Evolutionary conservation across 2,113 vertebrate genomes (phyloP).

Genomic region (Thunnus maccoyii): DNA sequence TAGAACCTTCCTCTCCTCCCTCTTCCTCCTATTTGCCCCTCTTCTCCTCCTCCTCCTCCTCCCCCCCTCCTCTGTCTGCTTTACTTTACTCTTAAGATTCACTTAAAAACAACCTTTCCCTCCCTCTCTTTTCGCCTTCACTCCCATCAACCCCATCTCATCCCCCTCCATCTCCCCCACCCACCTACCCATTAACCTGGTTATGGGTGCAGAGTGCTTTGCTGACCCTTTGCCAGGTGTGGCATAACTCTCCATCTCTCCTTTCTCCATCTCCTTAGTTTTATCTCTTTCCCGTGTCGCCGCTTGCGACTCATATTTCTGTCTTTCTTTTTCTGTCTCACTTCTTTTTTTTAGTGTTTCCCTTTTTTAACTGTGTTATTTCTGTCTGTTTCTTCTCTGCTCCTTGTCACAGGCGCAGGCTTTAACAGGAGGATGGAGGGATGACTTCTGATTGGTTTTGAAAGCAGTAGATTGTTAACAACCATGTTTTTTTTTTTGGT

Average conservation of each 20-base stretch:
- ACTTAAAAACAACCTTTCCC: conserved; percentile 54
- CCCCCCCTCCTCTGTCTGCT: conserved; percentile 25
- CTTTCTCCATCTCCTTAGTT: neutral
- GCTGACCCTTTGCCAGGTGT: conserved; percentile 72
- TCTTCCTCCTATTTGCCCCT: conserved; percentile 40
- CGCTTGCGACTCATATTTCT: neutral
- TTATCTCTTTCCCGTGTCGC: neutral
- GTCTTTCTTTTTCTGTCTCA: neutral
- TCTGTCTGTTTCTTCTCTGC: neutral
- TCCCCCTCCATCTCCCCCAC: neutral
- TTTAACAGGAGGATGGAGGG: neutral
- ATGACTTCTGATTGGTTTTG: neutral
- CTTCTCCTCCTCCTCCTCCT: conserved; percentile 1
- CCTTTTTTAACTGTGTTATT: neutral
- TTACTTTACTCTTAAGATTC: conserved; percentile 64
- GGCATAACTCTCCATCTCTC: neutral
- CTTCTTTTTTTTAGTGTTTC: no score
- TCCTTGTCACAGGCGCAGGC: neutral
- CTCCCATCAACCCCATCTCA: conserved; percentile 44
- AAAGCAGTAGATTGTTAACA: neutral
- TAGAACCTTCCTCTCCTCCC: conserved; percentile 39
- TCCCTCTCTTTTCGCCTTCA: neutral
- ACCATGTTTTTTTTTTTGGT: neutral
- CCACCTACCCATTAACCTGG: conserved; percentile 75
- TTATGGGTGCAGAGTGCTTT: conserved; percentile 72